Percentiles rank a stretch among this genome's conserved stretches.
These are phyloP conservation scores for Agrilus planipennis DNA, from an alignment of 1,140 invertebrate species.

Conservation along the genomic window DNA sequence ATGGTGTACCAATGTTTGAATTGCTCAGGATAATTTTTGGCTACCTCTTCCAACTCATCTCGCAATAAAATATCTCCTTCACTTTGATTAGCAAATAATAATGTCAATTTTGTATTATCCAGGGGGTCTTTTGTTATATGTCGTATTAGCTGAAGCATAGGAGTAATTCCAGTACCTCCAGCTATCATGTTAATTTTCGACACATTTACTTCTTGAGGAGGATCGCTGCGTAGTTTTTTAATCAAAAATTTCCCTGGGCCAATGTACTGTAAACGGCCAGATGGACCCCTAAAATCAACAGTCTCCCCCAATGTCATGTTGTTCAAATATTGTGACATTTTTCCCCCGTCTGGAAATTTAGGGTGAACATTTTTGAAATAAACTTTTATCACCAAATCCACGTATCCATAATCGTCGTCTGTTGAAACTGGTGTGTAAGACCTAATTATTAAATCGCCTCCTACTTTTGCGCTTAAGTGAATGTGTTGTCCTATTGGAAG, in stretches of 20 bases:
- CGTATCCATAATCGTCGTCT: conserved; percentile 88
- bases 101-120: conserved; percentile 70
- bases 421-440: conserved; percentile 96
- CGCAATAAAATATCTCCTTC: conserved; percentile 91
- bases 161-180: conserved; percentile 86
- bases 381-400: conserved; percentile 95
- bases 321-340: conserved; percentile 92
- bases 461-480: conserved; percentile 80
- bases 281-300: conserved; percentile 89
- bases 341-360: conserved; percentile 95
- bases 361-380: conserved; percentile 96
- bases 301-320: conserved; percentile 81
- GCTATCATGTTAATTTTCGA: conserved; percentile 72
- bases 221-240: conserved; percentile 78
- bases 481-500: conserved; percentile 94
- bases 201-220: conserved; percentile 50
- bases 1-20: conserved; percentile 93
- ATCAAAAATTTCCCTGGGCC: conserved; percentile 76
- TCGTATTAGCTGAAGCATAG: conserved; percentile 89
- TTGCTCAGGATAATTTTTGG: conserved; percentile 57
- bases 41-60: conserved; percentile 77
- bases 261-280: conserved; percentile 72
- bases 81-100: conserved; percentile 95
- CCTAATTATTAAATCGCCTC: conserved; percentile 81
- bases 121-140: conserved; percentile 66